Conservation (phyloP, 2,888 invertebrate species). For the Cheilosia pagana region DNA sequence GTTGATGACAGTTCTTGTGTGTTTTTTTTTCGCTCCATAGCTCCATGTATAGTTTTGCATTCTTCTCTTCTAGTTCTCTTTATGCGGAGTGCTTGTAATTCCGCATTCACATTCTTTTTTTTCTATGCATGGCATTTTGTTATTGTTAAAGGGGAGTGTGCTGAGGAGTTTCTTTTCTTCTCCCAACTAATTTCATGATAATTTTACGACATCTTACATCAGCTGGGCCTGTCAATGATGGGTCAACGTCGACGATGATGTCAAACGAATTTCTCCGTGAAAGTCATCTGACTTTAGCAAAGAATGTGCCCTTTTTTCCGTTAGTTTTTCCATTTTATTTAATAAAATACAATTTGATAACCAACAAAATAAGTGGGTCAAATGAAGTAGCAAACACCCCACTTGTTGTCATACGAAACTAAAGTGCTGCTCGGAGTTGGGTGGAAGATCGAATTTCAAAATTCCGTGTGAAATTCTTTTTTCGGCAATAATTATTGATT, state of each 20-base stretch:
- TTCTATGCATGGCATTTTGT: slow-evolving; percentile 1
- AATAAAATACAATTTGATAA: slow-evolving; percentile 55
- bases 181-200: slow-evolving; percentile 39
- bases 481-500: slow-evolving; percentile 58
- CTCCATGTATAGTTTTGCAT: slow-evolving; percentile 26
- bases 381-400: slow-evolving; percentile 49
- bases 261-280: slow-evolving; percentile 38
- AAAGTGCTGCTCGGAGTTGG: not conserved
- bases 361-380: slow-evolving; percentile 57
- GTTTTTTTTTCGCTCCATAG: slow-evolving; percentile 13
- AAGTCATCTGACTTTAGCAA: slow-evolving; percentile 27
- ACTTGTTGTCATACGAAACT: slow-evolving; percentile 66
- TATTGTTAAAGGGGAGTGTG: slow-evolving; percentile 6
- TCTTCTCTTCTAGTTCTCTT: slow-evolving; percentile 5
- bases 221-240: slow-evolving; percentile 63
- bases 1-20: slow-evolving; percentile 35
- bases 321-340: slow-evolving; percentile 26
- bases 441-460: slow-evolving; percentile 51
- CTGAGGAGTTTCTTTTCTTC: slow-evolving; percentile 41
- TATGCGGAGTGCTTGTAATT: slow-evolving; percentile 8
- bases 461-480: slow-evolving; percentile 27
- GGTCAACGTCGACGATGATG: slow-evolving; percentile 57
- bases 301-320: slow-evolving; percentile 14
- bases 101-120: slow-evolving; percentile 43
- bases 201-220: slow-evolving; percentile 63